Conservation (phyloP, 30 jellyfish, hydroid and myxozoan genomes). For the Turritopsis dohrnii region DNA sequence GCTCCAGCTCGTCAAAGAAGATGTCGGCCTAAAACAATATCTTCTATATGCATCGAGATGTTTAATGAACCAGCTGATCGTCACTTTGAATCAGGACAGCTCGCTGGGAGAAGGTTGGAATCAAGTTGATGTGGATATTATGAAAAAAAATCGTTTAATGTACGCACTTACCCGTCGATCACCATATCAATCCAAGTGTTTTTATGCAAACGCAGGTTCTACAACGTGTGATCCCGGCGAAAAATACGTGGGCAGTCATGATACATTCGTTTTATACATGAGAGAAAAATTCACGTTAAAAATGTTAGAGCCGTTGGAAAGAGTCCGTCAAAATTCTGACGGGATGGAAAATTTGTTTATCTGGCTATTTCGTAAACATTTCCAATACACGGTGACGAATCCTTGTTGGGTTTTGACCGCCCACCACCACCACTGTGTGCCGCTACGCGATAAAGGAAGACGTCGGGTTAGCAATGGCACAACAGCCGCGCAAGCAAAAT, state of each 20-base stretch:
- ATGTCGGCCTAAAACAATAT: background rate
- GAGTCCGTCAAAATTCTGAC: conserved; percentile 34
- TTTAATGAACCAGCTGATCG: conserved; percentile 16
- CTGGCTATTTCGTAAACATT: conserved; percentile 32
- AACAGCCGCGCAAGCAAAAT: conserved; percentile 17
- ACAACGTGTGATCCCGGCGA: conserved; percentile 44
- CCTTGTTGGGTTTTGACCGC: conserved; percentile 51
- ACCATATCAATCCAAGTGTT: conserved; percentile 25
- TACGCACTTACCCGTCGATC: conserved; percentile 50
- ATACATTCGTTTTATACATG: conserved; percentile 43
- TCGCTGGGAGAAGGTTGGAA: conserved; percentile 41
- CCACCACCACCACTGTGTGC: conserved; percentile 69
- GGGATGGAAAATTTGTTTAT: conserved; percentile 52
- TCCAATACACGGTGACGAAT: conserved; percentile 41
- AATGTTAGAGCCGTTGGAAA: conserved; percentile 5
- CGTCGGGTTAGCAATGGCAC: conserved; percentile 40
- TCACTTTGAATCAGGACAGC: conserved; percentile 37
- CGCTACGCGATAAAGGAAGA: conserved; percentile 49
- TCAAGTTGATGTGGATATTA: background rate
- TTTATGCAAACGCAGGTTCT: conserved; percentile 18
- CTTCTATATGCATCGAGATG: conserved; percentile 26
- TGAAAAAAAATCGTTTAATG: conserved; percentile 10
- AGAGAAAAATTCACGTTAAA: background rate
- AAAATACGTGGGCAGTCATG: conserved; percentile 59
- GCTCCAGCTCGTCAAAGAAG: conserved; percentile 19